Base-by-base conservation (phyloP, 2,797 vertebrate species). In the Helicolenus hilgendorfi region DNA sequence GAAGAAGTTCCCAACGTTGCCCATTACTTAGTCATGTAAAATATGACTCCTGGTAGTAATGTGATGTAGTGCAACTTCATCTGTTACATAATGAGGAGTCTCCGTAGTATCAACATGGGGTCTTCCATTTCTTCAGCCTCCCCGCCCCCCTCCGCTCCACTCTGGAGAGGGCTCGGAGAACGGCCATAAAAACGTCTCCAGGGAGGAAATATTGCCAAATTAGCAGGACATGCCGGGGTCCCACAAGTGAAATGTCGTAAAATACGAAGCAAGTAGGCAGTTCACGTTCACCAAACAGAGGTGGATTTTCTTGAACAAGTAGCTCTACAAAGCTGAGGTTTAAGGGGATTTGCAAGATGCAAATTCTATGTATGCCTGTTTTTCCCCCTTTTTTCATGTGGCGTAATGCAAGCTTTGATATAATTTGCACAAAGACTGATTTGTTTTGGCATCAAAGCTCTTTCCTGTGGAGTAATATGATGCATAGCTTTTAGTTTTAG, bases 201-300 rank as follows among this genome's bases (percentile, higher is more conserved):
- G 83, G 75, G 92, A 89, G 87, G 90, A 98, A 96, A 96, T 97
- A 96, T 92, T 94, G 92, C 90, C 95, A 96, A 95, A 97, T 97
- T 97, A 96, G 93, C 93, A 77, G 92, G 92, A 94, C 93, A 93
- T 81, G 84, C 91, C 55, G 68, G 83, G 90, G 89, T 94, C 92
- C 92, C 75, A 64, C 91, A 71, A 94, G 92, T 89, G 91, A 94
- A 93, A 84, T 77, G 84, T 83, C 29, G 59, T 96, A 88, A 96
- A 97, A 94, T 94, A 93, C 76, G 88, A 93, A 65, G 79, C 81
- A 85, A 93, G 88, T 73, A 84, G 85, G 79, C 75, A 63, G 85
- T 86, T 83, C 53, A 79, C 59, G 1, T 92, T 91, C 84, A 45
- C 81, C 75, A 79, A 83, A 84, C 75, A 72, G 88, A 79, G 73